phyloP scores from a whole-genome alignment of 2,113 vertebrate genomes.

The Amphiprion percula region DNA sequence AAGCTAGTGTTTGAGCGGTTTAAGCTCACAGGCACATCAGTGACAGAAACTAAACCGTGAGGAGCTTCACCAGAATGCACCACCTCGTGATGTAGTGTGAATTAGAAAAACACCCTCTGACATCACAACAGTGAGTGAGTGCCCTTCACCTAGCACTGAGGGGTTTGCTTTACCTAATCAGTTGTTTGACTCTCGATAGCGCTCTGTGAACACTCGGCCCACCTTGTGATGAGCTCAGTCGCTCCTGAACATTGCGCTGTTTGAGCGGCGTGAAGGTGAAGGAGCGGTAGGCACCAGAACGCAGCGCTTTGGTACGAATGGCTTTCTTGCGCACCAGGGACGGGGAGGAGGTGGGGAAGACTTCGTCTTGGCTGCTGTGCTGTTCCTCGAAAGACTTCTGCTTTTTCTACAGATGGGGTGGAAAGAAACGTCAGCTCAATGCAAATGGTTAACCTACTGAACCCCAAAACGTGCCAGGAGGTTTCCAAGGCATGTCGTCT shows the following conservation, averaged over 20 bases:
- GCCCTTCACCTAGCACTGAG: slow-evolving; percentile 39
- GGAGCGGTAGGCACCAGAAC: slow-evolving; percentile 94
- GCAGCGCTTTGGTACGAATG: slow-evolving; percentile 92
- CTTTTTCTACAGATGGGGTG: slow-evolving; percentile 29
- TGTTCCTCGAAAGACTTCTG: slow-evolving; percentile 45
- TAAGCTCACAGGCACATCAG: neutral
- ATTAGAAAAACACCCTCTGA: neutral
- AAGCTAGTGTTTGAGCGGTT: neutral
- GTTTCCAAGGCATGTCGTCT: too few relatives aligned
- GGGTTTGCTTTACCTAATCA: slow-evolving; percentile 81
- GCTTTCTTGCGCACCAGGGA: slow-evolving; percentile 94
- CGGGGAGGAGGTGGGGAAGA: slow-evolving; percentile 87
- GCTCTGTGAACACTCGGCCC: slow-evolving; percentile 80
- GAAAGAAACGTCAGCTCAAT: neutral
- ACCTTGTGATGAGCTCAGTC: slow-evolving; percentile 79
- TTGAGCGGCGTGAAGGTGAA: slow-evolving; percentile 89
- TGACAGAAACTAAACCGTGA: neutral
- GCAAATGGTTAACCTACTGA: neutral
- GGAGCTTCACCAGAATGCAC: neutral
- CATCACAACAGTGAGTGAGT: slow-evolving; percentile 53
- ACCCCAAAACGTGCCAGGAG: too few relatives aligned
- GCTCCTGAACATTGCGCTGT: slow-evolving; percentile 87
- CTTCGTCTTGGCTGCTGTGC: slow-evolving; percentile 79
- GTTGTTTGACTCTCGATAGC: slow-evolving; percentile 78
- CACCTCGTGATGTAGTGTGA: neutral